Evolutionary conservation across 1,140 invertebrate genomes (phyloP).

Genomic region (Hesperophylax magnus): DNA sequence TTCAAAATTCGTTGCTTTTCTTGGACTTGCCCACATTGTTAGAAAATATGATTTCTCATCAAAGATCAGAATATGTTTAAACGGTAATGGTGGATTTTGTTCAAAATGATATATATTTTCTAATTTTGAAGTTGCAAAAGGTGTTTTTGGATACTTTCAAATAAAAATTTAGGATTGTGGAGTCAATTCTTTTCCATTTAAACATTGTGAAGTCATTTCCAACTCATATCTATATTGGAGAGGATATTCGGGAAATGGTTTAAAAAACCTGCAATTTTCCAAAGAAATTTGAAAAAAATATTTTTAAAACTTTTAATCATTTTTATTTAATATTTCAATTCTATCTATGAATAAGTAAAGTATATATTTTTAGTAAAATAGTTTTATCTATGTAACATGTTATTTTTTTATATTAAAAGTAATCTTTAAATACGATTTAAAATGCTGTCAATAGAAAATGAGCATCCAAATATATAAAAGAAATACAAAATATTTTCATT

Average conservation of each 20-base stretch:
- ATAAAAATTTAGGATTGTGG: too few relatives aligned
- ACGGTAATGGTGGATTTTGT: too few relatives aligned
- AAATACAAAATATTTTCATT: conserved; percentile 43
- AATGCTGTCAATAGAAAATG: conserved; percentile 29
- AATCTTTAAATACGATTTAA: conserved; percentile 37
- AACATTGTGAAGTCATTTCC: too few relatives aligned
- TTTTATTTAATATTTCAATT: conserved; percentile 28
- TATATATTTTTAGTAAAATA: conserved; percentile 47
- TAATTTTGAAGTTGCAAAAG: too few relatives aligned
- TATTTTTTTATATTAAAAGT: conserved; percentile 15
- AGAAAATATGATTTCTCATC: background rate
- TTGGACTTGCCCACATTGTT: conserved; percentile 33
- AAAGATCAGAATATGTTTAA: too few relatives aligned
- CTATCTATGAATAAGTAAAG: conserved; percentile 44
- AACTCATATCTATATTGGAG: too few relatives aligned
- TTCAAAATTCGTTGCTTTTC: conserved; percentile 23
- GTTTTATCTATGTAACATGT: conserved; percentile 44
- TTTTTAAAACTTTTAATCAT: conserved; percentile 17
- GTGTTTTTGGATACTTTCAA: too few relatives aligned
- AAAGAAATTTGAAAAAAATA: conserved; percentile 3
- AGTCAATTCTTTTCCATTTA: too few relatives aligned
- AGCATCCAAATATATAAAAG: conserved; percentile 30
- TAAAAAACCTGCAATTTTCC: background rate
- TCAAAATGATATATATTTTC: too few relatives aligned
- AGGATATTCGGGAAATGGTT: background rate